A percentile compares a stretch with the other conserved stretches of the same genome.
Evolutionary conservation across 2,888 invertebrate genomes (phyloP).

Genomic region (Drosophila kanekoi): DNA sequence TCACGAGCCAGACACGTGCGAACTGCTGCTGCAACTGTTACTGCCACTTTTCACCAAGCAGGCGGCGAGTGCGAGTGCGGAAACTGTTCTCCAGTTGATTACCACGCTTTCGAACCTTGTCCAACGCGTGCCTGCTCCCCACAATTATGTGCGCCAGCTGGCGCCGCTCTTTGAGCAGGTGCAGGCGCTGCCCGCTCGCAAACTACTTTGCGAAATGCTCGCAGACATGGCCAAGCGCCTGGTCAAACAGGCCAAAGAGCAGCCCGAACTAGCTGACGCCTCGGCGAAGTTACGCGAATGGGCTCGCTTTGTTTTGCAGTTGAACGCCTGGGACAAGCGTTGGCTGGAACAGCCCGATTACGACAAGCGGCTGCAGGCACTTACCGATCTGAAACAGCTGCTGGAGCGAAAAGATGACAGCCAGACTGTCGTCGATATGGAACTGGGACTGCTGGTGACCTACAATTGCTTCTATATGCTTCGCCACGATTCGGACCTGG

Average conservation of each 20-base stretch:
- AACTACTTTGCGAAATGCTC: constrained; percentile 88
- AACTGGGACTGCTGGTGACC: constrained; percentile 90
- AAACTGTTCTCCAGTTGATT: constrained; percentile 89
- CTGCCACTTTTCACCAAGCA: constrained; percentile 90
- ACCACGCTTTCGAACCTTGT: constrained; percentile 91
- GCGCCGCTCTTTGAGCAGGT: constrained; percentile 91
- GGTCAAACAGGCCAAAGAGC: constrained; percentile 55
- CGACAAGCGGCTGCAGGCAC: constrained; percentile 91
- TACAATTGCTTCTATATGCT: constrained; percentile 93
- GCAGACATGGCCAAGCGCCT: constrained; percentile 86
- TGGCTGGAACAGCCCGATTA: constrained; percentile 98
- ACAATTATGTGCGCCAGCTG: constrained; percentile 89
- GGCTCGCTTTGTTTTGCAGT: constrained; percentile 87
- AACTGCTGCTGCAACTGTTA: constrained; percentile 89
- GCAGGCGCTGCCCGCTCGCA: constrained; percentile 88
- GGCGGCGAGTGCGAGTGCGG: constrained; percentile 88
- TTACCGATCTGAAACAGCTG: constrained; percentile 88
- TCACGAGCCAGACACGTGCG: constrained; percentile 88
- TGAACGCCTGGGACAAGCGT: constrained; percentile 94
- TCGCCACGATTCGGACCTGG: constrained; percentile 92
- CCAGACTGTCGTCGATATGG: constrained; percentile 86
- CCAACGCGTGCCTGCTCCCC: constrained; percentile 88
- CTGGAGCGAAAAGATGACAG: constrained; percentile 82
- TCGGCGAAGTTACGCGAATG: constrained; percentile 83
- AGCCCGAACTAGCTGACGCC: constrained; percentile 34